These are phyloP conservation scores for Protomyctophum bolini DNA, from an alignment of 2,113 vertebrate genomes.

Conservation along the genomic window DNA sequence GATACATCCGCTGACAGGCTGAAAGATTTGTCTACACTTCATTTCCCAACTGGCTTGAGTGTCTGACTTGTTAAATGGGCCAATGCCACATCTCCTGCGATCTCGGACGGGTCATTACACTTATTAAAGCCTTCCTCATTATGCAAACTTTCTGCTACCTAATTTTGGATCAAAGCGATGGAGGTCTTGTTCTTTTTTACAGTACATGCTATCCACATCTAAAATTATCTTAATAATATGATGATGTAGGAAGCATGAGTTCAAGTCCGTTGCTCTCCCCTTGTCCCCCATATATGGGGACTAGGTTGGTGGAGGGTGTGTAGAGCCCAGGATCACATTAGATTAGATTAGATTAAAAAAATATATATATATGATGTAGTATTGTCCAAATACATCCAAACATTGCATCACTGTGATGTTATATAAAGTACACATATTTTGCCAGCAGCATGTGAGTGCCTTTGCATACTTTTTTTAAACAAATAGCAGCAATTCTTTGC, in stretches of 20 bases:
- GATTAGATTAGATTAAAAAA: too few relatives aligned
- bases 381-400: too few relatives aligned
- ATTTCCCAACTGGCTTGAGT: not conserved
- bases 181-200: not conserved
- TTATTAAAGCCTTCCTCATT: not conserved
- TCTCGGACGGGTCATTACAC: slow-evolving; percentile 12
- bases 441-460: too few relatives aligned
- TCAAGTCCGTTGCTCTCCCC: too few relatives aligned
- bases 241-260: not conserved
- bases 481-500: not conserved
- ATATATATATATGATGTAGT: not conserved
- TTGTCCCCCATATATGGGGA: too few relatives aligned
- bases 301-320: too few relatives aligned
- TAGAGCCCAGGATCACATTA: too few relatives aligned
- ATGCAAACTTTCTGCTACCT: not conserved
- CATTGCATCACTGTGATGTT: too few relatives aligned
- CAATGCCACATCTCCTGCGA: slow-evolving; percentile 11
- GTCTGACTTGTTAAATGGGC: slow-evolving; percentile 19
- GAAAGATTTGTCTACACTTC: slow-evolving; percentile 20
- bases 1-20: not conserved
- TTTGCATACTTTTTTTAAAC: not conserved
- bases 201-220: not conserved
- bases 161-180: not conserved
- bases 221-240: not conserved
- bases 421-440: not conserved